Percentiles rank a stretch among this genome's conserved stretches.
Conservation (phyloP, 2,113 vertebrate species). For the Pristiophorus japonicus region DNA sequence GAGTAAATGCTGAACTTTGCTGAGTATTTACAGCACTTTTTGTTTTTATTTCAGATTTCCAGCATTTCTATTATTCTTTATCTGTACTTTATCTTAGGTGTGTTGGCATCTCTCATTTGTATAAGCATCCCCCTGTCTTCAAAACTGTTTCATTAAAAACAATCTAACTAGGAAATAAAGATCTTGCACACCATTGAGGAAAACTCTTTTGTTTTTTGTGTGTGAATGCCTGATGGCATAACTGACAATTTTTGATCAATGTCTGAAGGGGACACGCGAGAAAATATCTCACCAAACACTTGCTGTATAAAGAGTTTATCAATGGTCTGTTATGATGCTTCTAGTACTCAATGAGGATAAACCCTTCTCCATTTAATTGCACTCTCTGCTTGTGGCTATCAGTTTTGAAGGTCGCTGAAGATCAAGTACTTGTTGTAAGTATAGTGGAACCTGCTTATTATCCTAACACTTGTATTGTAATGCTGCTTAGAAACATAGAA, state of each 20-base stretch:
- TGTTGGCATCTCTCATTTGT: neutral
- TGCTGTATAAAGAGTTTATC: neutral
- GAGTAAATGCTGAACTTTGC: neutral
- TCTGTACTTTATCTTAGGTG: neutral
- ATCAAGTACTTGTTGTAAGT: neutral
- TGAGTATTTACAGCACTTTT: neutral
- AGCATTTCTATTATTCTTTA: neutral
- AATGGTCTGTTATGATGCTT: neutral
- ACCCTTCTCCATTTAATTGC: neutral
- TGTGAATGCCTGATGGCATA: neutral
- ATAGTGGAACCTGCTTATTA: neutral
- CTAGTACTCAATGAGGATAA: neutral
- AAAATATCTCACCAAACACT: neutral
- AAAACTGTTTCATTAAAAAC: neutral
- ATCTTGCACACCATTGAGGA: neutral
- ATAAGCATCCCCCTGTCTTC: neutral
- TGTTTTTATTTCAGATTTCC: too few species aligned
- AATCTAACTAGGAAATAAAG: neutral
- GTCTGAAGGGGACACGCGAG: neutral
- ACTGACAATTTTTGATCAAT: neutral
- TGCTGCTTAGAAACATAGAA: too few species aligned
- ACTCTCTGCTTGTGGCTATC: neutral
- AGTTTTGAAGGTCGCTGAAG: conserved; percentile 1
- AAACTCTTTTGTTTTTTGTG: neutral
- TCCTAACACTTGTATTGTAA: neutral